A percentile compares a stretch with the other conserved stretches of the same genome.
Conservation (phyloP, 2,888 invertebrate species). For the Agriopis aurantiaria region DNA sequence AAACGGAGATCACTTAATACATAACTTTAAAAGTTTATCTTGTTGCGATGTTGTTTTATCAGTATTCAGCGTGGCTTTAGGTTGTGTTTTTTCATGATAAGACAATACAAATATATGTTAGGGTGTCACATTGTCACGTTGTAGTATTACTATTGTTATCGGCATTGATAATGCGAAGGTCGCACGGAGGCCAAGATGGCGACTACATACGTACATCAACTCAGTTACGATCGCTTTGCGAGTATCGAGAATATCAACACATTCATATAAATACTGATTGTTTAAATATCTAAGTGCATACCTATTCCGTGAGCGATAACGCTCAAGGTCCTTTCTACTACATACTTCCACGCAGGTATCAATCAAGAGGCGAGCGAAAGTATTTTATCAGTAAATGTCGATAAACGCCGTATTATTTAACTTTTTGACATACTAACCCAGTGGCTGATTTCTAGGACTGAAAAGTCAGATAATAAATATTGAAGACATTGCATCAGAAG, state of each 20-base stretch:
- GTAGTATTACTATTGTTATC: slow-evolving; percentile 80
- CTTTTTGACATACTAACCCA: slow-evolving; percentile 54
- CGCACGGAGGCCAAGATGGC: slow-evolving; percentile 72
- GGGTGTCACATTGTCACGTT: slow-evolving; percentile 80
- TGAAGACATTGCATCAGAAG: background rate
- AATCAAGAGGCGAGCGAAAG: slow-evolving; percentile 54
- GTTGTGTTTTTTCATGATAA: slow-evolving; percentile 74
- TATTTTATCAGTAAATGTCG: slow-evolving; percentile 55
- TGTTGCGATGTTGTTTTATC: slow-evolving; percentile 74
- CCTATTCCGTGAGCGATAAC: slow-evolving; percentile 72
- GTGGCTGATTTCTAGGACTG: slow-evolving; percentile 22
- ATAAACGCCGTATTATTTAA: slow-evolving; percentile 52
- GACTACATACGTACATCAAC: slow-evolving; percentile 46
- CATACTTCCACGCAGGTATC: slow-evolving; percentile 50
- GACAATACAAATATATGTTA: slow-evolving; percentile 84
- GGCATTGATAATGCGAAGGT: slow-evolving; percentile 79
- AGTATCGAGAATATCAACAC: slow-evolving; percentile 59
- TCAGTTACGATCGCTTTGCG: slow-evolving; percentile 44
- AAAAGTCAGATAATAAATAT: slow-evolving; percentile 9
- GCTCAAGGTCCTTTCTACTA: slow-evolving; percentile 70
- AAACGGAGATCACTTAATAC: slow-evolving; percentile 62
- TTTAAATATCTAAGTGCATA: slow-evolving; percentile 71
- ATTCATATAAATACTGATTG: slow-evolving; percentile 57
- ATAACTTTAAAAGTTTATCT: slow-evolving; percentile 65
- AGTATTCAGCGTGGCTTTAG: slow-evolving; percentile 63